Evolutionary conservation across 2,797 vertebrate species (phyloP).

Genomic region (Paguma larvata): DNA sequence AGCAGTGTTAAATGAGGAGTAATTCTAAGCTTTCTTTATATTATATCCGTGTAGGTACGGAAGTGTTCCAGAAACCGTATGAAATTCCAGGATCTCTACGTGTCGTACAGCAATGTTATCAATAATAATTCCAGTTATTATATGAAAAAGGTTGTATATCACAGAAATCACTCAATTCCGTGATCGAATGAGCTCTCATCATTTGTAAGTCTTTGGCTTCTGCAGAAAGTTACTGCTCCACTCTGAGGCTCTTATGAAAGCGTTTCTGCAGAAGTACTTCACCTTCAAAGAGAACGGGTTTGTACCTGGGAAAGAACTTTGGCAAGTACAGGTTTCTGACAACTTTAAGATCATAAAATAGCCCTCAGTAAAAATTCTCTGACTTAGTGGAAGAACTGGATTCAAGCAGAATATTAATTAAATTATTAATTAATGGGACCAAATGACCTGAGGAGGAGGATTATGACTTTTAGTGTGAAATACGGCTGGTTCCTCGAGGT

Average conservation of each 20-base stretch:
- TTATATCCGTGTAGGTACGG: neutral
- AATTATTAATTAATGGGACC: neutral
- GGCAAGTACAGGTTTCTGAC: neutral
- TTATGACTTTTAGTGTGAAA: neutral
- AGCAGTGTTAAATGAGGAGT: neutral
- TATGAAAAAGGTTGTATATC: neutral
- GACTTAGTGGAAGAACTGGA: neutral
- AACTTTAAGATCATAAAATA: neutral
- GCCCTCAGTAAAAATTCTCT: neutral
- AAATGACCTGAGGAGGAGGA: neutral
- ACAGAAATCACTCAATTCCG: neutral
- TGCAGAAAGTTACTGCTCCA: neutral
- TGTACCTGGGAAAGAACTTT: neutral
- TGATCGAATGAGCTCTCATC: neutral
- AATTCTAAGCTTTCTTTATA: neutral
- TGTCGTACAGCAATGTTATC: neutral
- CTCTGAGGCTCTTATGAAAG: neutral
- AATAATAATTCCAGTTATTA: neutral
- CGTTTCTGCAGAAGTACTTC: neutral
- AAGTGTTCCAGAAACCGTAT: neutral
- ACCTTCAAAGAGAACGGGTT: neutral
- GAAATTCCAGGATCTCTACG: neutral
- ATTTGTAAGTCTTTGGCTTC: neutral
- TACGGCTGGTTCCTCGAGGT: neutral
- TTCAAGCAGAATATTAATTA: neutral